Evolutionary conservation across 2,888 invertebrate species (phyloP).

Genomic region (Drosophila niveifrons): DNA sequence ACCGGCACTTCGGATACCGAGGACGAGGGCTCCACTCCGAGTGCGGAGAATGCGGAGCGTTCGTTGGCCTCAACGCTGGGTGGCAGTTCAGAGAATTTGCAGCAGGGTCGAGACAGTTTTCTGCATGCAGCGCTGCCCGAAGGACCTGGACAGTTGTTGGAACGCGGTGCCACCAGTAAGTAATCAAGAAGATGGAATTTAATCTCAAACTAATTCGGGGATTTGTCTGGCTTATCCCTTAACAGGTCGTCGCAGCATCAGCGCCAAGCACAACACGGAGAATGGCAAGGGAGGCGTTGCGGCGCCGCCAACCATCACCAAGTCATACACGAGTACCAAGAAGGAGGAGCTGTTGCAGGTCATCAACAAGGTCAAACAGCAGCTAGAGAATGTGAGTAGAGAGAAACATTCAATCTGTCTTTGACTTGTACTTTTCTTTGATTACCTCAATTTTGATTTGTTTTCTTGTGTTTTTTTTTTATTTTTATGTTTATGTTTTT

Average conservation of each 20-base stretch:
- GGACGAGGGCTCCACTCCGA: slow-evolving; percentile 92
- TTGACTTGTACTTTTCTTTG: not conserved
- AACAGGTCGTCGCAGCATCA: slow-evolving; percentile 88
- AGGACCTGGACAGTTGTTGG: slow-evolving; percentile 83
- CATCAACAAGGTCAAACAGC: slow-evolving; percentile 93
- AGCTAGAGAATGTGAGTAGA: slow-evolving; percentile 93
- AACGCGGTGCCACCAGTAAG: slow-evolving; percentile 84
- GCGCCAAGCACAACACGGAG: slow-evolving; percentile 87
- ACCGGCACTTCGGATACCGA: slow-evolving; percentile 92
- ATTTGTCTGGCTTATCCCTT: not conserved
- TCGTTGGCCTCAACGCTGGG: slow-evolving; percentile 89
- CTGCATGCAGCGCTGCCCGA: slow-evolving; percentile 85
- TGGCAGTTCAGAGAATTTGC: slow-evolving; percentile 89
- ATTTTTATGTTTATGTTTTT: slow-evolving; percentile 29
- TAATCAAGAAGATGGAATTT: not conserved
- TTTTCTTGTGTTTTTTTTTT: slow-evolving; percentile 30
- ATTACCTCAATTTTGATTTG: slow-evolving; percentile 25
- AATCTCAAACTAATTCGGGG: not conserved
- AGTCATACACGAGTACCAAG: slow-evolving; percentile 85
- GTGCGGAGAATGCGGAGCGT: slow-evolving; percentile 92
- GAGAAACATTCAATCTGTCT: not conserved
- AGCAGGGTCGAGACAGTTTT: slow-evolving; percentile 83
- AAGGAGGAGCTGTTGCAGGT: slow-evolving; percentile 92
- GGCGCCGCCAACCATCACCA: slow-evolving; percentile 84
- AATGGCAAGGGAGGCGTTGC: slow-evolving; percentile 76